Percentiles rank a stretch among this genome's conserved stretches.
Evolutionary conservation across 2,113 vertebrate genomes (phyloP).

Genomic region (Pygathrix nemaeus): DNA sequence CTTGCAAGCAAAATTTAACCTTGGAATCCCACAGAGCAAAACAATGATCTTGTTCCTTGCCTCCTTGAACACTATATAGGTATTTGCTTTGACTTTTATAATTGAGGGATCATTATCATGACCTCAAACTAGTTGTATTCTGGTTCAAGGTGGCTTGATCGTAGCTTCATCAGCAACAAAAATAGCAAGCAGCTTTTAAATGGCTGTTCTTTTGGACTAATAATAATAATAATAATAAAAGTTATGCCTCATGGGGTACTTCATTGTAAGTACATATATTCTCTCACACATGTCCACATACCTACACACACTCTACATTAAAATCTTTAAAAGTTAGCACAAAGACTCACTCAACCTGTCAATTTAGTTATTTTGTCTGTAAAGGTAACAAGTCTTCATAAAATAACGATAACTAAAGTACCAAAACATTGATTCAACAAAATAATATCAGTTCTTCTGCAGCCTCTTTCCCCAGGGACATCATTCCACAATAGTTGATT

Average conservation of each 20-base stretch:
- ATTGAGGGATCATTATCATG: background rate
- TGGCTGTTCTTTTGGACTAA: background rate
- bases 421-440: constrained; percentile 5
- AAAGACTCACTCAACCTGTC: background rate
- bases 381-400: background rate
- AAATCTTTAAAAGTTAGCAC: background rate
- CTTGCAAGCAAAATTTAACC: background rate
- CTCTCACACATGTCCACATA: background rate
- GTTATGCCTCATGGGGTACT: background rate
- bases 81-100: background rate
- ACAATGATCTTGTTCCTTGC: background rate
- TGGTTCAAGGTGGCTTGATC: background rate
- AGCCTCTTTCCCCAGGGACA: background rate
- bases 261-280: background rate
- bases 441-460: background rate
- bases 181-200: background rate
- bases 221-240: background rate
- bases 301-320: background rate
- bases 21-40: background rate
- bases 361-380: background rate
- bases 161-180: background rate
- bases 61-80: background rate
- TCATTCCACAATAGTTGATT: background rate
- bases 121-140: background rate
- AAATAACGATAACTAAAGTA: background rate